Conservation (phyloP, 2,797 vertebrate genomes). For the Botia kubotai region DNA sequence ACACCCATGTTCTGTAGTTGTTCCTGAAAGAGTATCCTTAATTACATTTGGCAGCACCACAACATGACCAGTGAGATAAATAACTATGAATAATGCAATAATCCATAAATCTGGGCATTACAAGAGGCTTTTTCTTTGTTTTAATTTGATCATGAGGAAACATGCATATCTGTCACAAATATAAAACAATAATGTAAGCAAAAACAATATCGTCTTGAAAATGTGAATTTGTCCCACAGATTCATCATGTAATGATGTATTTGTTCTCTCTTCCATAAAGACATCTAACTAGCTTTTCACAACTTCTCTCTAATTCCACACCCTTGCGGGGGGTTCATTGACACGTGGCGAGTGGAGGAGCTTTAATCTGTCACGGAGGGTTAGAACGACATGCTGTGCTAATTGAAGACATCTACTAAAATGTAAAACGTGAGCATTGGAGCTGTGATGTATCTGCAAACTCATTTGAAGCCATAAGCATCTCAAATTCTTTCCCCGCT, state of each 20-base stretch:
- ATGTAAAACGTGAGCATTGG: constrained; percentile 1
- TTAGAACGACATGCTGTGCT: constrained; percentile 24
- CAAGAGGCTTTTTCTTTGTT: not conserved
- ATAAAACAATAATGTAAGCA: not conserved
- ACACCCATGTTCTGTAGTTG: not conserved
- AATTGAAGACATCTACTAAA: constrained; percentile 28
- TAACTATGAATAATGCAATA: constrained; percentile 35
- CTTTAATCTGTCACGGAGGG: constrained; percentile 10
- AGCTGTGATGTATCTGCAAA: constrained; percentile 5
- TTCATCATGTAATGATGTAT: not conserved
- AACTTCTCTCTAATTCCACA: constrained; percentile 17
- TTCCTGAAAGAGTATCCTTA: not conserved
- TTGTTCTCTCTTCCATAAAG: constrained; percentile 15
- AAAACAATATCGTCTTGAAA: not conserved
- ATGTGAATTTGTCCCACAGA: not conserved
- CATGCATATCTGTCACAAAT: not conserved
- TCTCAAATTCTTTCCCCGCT: constrained; percentile 7
- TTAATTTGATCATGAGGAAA: not conserved
- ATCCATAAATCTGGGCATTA: constrained; percentile 15
- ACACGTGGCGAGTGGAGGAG: not conserved
- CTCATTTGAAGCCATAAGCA: constrained; percentile 14
- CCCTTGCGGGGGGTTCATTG: not conserved
- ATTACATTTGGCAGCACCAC: constrained; percentile 21
- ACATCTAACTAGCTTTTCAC: constrained; percentile 8
- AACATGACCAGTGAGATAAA: constrained; percentile 17